These are phyloP conservation scores for Proisotoma minuta DNA, from an alignment of 2,888 invertebrate genomes.

Conservation along the genomic window DNA sequence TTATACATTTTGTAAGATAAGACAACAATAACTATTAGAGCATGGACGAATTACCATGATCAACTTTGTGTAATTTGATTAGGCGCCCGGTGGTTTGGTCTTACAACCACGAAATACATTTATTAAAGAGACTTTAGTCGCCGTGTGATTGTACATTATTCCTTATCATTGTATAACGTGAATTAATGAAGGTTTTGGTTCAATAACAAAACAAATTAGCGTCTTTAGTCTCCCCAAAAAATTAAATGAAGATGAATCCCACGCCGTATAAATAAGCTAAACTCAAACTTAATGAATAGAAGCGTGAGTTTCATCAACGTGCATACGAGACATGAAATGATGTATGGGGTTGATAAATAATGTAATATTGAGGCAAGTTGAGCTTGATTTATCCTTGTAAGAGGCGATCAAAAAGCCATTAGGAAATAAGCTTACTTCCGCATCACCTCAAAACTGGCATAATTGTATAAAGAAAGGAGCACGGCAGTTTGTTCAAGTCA, in stretches of 20 bases:
- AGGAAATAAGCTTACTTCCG: constrained; percentile 6
- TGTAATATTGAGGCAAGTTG: too few relatives aligned
- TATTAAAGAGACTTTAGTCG: constrained; percentile 13
- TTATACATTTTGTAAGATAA: neutral
- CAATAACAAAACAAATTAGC: neutral
- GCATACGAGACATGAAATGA: too few relatives aligned
- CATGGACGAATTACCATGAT: constrained; percentile 23
- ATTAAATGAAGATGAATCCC: too few relatives aligned
- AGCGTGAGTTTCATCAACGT: too few relatives aligned
- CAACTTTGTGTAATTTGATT: constrained; percentile 37
- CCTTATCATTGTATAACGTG: neutral
- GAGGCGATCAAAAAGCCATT: constrained; percentile 22
- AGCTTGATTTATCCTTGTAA: constrained; percentile 3
- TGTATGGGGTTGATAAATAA: too few relatives aligned
- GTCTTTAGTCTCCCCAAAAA: too few relatives aligned
- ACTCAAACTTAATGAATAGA: too few relatives aligned
- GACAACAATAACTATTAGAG: constrained; percentile 9
- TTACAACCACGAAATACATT: too few relatives aligned
- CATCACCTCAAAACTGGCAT: too few relatives aligned
- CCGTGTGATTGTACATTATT: constrained; percentile 18
- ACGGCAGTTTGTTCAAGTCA: too few relatives aligned
- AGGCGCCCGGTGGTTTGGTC: constrained; percentile 35
- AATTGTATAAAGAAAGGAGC: too few relatives aligned
- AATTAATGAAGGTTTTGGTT: constrained; percentile 14
- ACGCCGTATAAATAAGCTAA: too few relatives aligned